These are phyloP conservation scores for Acleris sparsana DNA, from an alignment of 2,888 invertebrate genomes.

Conservation along the genomic window DNA sequence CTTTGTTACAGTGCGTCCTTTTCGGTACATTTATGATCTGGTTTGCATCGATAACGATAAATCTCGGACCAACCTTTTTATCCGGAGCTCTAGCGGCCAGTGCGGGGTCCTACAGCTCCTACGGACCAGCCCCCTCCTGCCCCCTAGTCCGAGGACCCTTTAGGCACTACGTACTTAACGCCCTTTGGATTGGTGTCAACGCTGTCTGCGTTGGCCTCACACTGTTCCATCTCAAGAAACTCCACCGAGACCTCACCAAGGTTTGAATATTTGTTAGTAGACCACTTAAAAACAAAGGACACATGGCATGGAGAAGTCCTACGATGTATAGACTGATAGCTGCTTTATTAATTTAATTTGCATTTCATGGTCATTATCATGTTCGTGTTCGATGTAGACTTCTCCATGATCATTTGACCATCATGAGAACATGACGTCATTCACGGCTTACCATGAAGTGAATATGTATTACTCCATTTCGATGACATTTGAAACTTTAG, in stretches of 20 bases:
- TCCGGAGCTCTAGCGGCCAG: slow-evolving; percentile 92
- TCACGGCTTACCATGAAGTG: slow-evolving; percentile 57
- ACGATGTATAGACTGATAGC: slow-evolving; percentile 41
- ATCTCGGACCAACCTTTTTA: slow-evolving; percentile 94
- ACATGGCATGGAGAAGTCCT: slow-evolving; percentile 63
- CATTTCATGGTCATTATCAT: slow-evolving; percentile 56
- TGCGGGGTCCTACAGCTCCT: slow-evolving; percentile 87
- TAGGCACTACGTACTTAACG: slow-evolving; percentile 94
- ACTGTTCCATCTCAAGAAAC: slow-evolving; percentile 91
- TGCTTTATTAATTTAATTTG: slow-evolving; percentile 57
- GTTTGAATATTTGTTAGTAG: slow-evolving; percentile 53
- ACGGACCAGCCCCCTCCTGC: slow-evolving; percentile 89
- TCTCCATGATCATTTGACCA: slow-evolving; percentile 63
- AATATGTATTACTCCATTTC: slow-evolving; percentile 53
- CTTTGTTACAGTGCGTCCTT: slow-evolving; percentile 89
- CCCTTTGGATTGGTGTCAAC: slow-evolving; percentile 95
- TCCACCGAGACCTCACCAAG: slow-evolving; percentile 92
- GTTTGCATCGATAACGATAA: slow-evolving; percentile 95
- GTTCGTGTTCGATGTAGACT: slow-evolving; percentile 44
- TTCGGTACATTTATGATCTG: slow-evolving; percentile 97
- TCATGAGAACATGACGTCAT: slow-evolving; percentile 51
- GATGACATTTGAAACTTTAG: slow-evolving; percentile 57
- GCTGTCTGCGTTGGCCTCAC: slow-evolving; percentile 93
- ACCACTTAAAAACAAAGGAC: slow-evolving; percentile 7
- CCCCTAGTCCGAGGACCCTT: slow-evolving; percentile 94